Evolutionary conservation across 2,797 vertebrate species (phyloP).

Genomic region (Rousettus madagascariensis): DNA sequence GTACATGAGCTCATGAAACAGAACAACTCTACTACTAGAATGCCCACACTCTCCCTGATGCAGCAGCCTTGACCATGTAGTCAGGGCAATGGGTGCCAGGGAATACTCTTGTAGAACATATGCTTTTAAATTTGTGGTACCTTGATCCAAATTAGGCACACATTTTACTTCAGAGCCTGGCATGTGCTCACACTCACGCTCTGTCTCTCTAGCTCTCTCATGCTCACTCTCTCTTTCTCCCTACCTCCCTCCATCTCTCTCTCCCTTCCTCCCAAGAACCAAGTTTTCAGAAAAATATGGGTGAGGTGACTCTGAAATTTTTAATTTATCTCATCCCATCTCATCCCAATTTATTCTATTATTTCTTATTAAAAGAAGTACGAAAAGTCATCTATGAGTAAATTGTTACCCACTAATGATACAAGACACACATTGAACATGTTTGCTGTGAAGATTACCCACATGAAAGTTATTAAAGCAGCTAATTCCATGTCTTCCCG

Average conservation of each 20-base stretch:
- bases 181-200: too few relatives aligned
- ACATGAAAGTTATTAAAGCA: background rate
- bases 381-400: background rate
- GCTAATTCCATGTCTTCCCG: background rate
- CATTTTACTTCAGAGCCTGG: background rate
- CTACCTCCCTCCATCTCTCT: background rate
- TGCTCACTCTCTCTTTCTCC: background rate
- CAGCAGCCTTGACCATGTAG: too few relatives aligned
- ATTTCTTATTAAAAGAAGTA: background rate
- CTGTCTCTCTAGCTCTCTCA: too few relatives aligned
- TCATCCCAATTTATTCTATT: background rate
- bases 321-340: too few relatives aligned
- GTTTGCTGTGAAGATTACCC: background rate
- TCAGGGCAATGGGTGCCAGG: fast-evolving
- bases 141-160: background rate
- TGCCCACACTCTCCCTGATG: fast-evolving
- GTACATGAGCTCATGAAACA: background rate
- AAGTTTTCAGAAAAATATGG: background rate
- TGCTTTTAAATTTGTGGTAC: background rate
- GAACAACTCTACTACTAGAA: background rate
- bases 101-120: background rate
- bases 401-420: background rate
- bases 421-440: background rate
- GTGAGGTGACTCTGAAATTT: background rate
- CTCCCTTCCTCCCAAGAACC: background rate